Conservation (phyloP, 2,797 vertebrate species). For the Platyrinchus mystaceus region DNA sequence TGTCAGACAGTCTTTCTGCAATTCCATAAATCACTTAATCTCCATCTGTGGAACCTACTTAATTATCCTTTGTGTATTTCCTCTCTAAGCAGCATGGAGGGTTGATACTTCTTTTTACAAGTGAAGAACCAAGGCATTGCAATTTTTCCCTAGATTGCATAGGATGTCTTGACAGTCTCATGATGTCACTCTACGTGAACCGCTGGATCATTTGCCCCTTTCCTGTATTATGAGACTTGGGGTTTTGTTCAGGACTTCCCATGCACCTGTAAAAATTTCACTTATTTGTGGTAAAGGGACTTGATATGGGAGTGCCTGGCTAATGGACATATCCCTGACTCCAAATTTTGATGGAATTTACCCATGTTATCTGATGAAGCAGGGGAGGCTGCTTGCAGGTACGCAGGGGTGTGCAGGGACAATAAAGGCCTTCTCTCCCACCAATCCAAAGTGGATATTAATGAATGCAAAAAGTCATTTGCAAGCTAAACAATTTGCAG, state of each 20-base stretch:
- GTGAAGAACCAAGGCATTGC: not conserved
- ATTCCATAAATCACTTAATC: not conserved
- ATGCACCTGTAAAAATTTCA: not conserved
- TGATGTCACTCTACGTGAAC: not conserved
- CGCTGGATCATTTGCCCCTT: not conserved
- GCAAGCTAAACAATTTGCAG: not conserved
- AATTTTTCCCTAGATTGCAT: not conserved
- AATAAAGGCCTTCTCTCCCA: not conserved
- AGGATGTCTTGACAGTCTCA: not conserved
- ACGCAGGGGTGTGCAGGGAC: not conserved
- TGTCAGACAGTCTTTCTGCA: not conserved
- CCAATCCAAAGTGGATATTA: not conserved
- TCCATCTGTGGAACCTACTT: not conserved
- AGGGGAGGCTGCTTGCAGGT: not conserved
- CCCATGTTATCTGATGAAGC: not conserved
- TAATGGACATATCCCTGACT: not conserved
- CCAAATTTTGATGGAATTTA: not conserved
- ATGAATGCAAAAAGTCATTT: not conserved
- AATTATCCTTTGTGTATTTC: not conserved
- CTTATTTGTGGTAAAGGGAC: not conserved
- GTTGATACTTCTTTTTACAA: not conserved
- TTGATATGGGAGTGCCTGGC: not conserved
- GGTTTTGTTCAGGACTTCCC: not conserved
- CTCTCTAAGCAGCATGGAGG: not conserved
- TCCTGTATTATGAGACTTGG: not conserved